Percentiles rank a stretch among this genome's conserved stretches.
These are phyloP conservation scores for Acipenser ruthenus DNA, from an alignment of 2,797 vertebrate genomes.

Conservation along the genomic window DNA sequence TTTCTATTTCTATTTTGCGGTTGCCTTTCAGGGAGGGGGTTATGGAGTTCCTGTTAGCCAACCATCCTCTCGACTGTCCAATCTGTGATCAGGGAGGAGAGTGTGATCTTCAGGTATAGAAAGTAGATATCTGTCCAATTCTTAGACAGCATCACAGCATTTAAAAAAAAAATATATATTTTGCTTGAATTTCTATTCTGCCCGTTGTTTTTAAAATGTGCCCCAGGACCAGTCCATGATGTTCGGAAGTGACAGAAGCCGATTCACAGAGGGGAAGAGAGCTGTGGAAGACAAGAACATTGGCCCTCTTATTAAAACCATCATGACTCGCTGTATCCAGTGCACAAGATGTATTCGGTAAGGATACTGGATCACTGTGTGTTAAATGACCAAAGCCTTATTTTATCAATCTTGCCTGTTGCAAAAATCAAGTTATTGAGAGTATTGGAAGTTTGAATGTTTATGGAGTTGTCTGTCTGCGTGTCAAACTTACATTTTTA, in stretches of 20 bases:
- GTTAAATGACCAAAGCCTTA: too few species aligned
- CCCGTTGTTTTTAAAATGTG: neutral
- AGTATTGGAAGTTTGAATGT: too few species aligned
- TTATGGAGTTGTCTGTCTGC: too few species aligned
- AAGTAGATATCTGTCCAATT: too few species aligned
- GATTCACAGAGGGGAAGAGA: slow-evolving; percentile 84
- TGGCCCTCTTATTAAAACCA: slow-evolving; percentile 91
- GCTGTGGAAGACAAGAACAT: slow-evolving; percentile 98
- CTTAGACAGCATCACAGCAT: too few species aligned
- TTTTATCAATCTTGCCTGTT: too few species aligned
- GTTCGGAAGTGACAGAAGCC: slow-evolving; percentile 92
- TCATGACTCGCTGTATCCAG: slow-evolving; percentile 97
- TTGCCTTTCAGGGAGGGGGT: slow-evolving; percentile 79
- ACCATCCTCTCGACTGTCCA: slow-evolving; percentile 94
- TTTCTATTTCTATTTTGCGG: neutral
- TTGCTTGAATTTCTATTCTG: too few species aligned
- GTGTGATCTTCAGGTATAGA: slow-evolving; percentile 88
- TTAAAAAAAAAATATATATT: too few species aligned
- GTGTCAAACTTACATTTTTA: too few species aligned
- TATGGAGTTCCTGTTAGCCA: slow-evolving; percentile 95
- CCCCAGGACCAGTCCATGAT: slow-evolving; percentile 76
- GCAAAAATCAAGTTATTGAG: too few species aligned
- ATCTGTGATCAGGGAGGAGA: slow-evolving; percentile 98
- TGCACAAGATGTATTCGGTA: slow-evolving; percentile 95
- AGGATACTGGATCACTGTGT: slow-evolving; percentile 3